Base-by-base conservation (phyloP, 2,113 vertebrate genomes). In the Scartelaos histophorus region DNA sequence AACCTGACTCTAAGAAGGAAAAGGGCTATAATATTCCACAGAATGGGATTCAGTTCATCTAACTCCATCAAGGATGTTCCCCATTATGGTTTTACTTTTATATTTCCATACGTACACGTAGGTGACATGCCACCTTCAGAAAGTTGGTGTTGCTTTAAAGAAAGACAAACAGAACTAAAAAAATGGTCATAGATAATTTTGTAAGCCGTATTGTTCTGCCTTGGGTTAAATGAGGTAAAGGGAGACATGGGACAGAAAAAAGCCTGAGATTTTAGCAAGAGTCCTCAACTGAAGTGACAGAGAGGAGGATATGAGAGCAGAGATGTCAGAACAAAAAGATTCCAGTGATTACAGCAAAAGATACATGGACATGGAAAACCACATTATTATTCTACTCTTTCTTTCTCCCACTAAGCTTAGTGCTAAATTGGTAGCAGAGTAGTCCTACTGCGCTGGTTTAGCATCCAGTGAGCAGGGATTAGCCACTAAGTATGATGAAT, bases 371-470 rank as follows among this genome's bases (percentile, higher is more conserved):
- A 81, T 73, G 66, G 64, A 43, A 82, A 90, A 86, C 82, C 85
- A 67, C 85, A 78, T 54, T 81, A 84, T 89, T 85, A 82, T 87
- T 86, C 80, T 78, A 69, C 73, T 80, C 66, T 72, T 72, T 75
- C 80, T 84, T 78, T 81, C 70, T 84, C 74, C 82, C 78, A 73
- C 75, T 77, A 70, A 83, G 83, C 78, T 90, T 74, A 80, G 67
- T 5, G 43, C 38, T 85, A 90, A 86, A 89, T 88, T 83, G 80
- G 84, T 86, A 88, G 89, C 91, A 90, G 89, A 89, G 79, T 70
- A 74, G 67, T 13, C 85, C 81, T 70, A 89, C 83, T 88, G 84
- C 7, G 83, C 66, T 67, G 74, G 67, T 67, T 87, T 76, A 87
- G 84, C 85, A 85, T 82, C 67, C 87, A 78, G 76, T 64, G 75